phyloP scores from a whole-genome alignment of 2,113 vertebrate genomes.

The Acrocephalus arundinaceus region DNA sequence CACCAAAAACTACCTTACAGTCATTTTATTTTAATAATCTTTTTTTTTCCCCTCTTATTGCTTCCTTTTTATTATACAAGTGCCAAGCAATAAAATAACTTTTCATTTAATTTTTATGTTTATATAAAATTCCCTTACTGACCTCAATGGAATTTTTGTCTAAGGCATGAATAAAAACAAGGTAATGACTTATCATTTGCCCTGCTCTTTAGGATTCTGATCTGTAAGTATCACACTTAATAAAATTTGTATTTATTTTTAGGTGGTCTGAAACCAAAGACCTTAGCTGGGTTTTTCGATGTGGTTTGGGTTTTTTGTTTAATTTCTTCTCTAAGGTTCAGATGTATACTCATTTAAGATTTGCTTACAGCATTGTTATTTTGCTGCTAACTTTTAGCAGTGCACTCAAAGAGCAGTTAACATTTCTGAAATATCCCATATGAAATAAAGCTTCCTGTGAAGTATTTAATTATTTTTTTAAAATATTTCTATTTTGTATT shows the following conservation, averaged over 20 bases:
- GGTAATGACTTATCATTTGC: not conserved
- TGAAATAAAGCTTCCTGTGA: not conserved
- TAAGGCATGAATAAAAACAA: not conserved
- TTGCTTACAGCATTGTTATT: not conserved
- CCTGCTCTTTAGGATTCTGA: not conserved
- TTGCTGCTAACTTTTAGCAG: not conserved
- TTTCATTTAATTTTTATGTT: not conserved
- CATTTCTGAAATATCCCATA: not conserved
- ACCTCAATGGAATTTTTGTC: not conserved
- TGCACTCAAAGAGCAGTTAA: not conserved
- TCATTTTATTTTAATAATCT: not conserved
- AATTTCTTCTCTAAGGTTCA: not conserved
- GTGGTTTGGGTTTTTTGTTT: accelerated
- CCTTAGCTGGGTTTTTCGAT: not conserved
- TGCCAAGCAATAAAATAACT: not conserved
- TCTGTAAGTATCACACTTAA: not conserved
- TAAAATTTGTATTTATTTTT: not conserved
- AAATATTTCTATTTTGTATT: not conserved
- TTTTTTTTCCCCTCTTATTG: not conserved
- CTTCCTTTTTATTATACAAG: not conserved
- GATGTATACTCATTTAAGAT: not conserved
- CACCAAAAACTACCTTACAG: not conserved
- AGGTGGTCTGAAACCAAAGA: not conserved
- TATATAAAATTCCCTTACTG: not conserved
- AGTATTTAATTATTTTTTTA: not conserved